These are phyloP conservation scores for Chrysolina haemoptera DNA, from an alignment of 2,888 invertebrate genomes.

Conservation along the genomic window DNA sequence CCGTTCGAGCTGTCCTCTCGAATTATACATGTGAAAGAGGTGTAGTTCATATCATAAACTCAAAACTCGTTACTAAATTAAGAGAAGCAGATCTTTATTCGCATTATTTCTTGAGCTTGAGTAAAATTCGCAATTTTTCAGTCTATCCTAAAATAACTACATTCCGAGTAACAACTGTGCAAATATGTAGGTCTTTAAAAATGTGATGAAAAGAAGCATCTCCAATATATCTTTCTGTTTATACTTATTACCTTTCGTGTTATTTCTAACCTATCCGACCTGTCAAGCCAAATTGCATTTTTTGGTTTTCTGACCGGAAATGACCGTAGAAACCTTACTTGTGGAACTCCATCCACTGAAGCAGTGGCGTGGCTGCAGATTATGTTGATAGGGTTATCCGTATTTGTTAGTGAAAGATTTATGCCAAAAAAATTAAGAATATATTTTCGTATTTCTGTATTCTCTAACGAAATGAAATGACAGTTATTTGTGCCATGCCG, in stretches of 20 bases:
- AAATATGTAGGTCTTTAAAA: constrained; percentile 36
- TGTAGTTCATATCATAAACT: too few species aligned
- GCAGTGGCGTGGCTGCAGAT: constrained; percentile 5
- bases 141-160: constrained; percentile 24
- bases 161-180: constrained; percentile 19
- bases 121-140: constrained; percentile 2
- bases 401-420: not conserved
- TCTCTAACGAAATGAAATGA: too few species aligned
- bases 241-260: constrained; percentile 53
- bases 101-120: not conserved
- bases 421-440: too few species aligned
- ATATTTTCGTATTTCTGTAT: too few species aligned
- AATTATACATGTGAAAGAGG: too few species aligned
- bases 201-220: constrained; percentile 51
- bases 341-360: constrained; percentile 32
- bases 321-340: constrained; percentile 60
- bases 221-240: constrained; percentile 49
- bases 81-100: not conserved
- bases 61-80: not conserved
- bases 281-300: constrained; percentile 61
- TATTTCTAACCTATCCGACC: constrained; percentile 58
- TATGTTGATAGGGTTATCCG: not conserved
- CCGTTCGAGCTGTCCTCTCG: too few species aligned
- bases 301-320: constrained; percentile 64
- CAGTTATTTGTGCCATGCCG: too few species aligned